Evolutionary conservation across 2,888 invertebrate species (phyloP).

Genomic region (Griposia aprilina): DNA sequence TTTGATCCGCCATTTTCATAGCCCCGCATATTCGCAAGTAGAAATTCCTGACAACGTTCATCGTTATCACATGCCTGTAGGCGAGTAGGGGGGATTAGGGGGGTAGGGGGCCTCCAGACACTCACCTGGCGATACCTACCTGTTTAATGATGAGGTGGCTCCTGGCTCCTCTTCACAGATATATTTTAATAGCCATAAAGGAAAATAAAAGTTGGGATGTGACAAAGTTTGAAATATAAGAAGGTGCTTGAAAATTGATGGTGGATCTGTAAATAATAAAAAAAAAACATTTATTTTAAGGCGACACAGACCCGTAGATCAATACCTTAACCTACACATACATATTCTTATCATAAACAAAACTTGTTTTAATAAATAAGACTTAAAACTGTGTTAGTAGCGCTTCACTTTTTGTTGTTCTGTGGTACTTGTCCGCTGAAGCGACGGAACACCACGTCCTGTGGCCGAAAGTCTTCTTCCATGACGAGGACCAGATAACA

Average conservation of each 20-base stretch:
- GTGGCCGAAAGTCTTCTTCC: too few relatives aligned
- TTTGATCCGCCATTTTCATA: conserved; percentile 28
- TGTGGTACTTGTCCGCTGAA: too few relatives aligned
- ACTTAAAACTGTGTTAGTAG: too few relatives aligned
- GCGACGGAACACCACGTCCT: too few relatives aligned
- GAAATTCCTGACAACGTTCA: conserved; percentile 63
- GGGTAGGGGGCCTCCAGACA: conserved; percentile 1
- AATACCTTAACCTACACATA: too few relatives aligned
- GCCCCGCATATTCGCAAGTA: conserved; percentile 40
- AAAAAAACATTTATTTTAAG: too few relatives aligned
- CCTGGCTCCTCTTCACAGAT: conserved; percentile 23
- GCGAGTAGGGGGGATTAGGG: conserved; percentile 27
- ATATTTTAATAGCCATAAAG: conserved; percentile 41
- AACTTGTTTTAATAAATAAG: too few relatives aligned
- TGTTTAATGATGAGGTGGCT: conserved; percentile 53
- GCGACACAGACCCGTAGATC: too few relatives aligned
- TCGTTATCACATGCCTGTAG: conserved; percentile 64
- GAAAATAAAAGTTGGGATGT: conserved; percentile 9
- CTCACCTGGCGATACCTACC: conserved; percentile 45
- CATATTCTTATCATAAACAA: too few relatives aligned
- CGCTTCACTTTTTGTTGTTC: too few relatives aligned
- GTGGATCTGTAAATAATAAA: not conserved
- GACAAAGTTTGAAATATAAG: not conserved
- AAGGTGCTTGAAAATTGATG: not conserved
- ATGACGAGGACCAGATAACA: too few relatives aligned